These are phyloP conservation scores for Eupithecia subfuscata DNA, from an alignment of 2,888 invertebrate genomes.

Conservation along the genomic window DNA sequence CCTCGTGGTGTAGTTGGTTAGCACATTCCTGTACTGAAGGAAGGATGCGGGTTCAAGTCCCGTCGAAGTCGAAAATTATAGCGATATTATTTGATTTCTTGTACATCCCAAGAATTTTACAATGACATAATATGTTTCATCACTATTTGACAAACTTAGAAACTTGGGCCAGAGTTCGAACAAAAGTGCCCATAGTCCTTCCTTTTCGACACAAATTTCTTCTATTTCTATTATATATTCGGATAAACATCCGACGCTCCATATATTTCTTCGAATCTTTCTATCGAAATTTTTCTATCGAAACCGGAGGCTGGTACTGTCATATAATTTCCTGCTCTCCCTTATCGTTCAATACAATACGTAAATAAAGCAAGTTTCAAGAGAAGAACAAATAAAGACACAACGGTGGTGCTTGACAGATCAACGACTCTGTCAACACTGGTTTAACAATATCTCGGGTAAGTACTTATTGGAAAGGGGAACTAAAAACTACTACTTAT, in stretches of 20 bases:
- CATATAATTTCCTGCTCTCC: background rate
- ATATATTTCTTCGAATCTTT: too few species aligned
- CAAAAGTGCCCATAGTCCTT: too few species aligned
- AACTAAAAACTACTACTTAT: background rate
- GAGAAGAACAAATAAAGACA: constrained; percentile 27
- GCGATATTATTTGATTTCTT: too few species aligned
- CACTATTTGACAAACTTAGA: too few species aligned
- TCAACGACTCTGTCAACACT: constrained; percentile 17
- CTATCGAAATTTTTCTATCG: too few species aligned
- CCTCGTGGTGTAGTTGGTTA: too few species aligned
- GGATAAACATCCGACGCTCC: background rate
- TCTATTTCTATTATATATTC: background rate
- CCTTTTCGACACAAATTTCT: background rate
- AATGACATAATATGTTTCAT: too few species aligned
- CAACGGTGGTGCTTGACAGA: constrained; percentile 25
- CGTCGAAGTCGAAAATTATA: too few species aligned
- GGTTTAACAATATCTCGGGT: background rate
- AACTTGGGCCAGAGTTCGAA: too few species aligned
- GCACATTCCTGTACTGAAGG: too few species aligned
- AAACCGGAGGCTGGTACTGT: background rate
- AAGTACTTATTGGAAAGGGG: background rate
- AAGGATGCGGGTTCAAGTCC: too few species aligned
- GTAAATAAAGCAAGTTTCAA: constrained; percentile 11
- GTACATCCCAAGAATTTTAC: too few species aligned
- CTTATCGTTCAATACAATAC: constrained; percentile 5